Base-by-base conservation (phyloP, 2,888 invertebrate genomes). In the Ormyrus thymus region DNA sequence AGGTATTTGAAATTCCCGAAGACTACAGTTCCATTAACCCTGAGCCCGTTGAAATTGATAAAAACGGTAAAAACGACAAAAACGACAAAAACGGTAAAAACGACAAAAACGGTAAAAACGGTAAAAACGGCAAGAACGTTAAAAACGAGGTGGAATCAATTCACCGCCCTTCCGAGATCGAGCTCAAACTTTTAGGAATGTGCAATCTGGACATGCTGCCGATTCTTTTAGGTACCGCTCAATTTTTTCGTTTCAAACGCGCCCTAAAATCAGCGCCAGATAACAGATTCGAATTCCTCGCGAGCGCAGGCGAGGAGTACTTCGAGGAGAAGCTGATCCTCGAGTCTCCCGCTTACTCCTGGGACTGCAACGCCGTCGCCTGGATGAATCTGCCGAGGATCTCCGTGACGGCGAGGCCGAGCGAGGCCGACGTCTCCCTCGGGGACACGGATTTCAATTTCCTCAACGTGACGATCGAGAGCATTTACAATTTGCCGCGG, bases 151-250 rank as follows among this genome's bases (percentile, higher is more conserved):
- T 29, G 4, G 29, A 29, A 29, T 29, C 29, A 0, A 2, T 29
- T 29, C 29, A 48, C 10, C 66, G 48, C 7, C 11, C 29, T 11
- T 69, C 68, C 2, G 56, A 50, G 43, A n/a, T 5, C 9, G 69
- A 29, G 55, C 0, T 8, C 0, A 56, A 51, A 58, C 10, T 83
- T 29, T 50, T 87, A 6, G 86, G 87, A 48, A 76, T 86, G n/a
- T 87, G 87, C 69, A 87, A 83, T 76, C 45, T 87, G 9, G 87
- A 87, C 78, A 51, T 87, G 11, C 81, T 87, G 68, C 87, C 87
- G 46, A 68, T 87, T 53, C 15, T 86, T 4, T 79, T 87, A 62
- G 87, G 87, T 87, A 73, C 0, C 29, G 4, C 4, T 29, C 29
- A 29, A 29, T 29, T 29, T 29, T 4, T 29, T 4, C n/a, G n/a